These are phyloP conservation scores for Talpa occidentalis DNA, from an alignment of 2,113 vertebrate genomes.

Conservation along the genomic window DNA sequence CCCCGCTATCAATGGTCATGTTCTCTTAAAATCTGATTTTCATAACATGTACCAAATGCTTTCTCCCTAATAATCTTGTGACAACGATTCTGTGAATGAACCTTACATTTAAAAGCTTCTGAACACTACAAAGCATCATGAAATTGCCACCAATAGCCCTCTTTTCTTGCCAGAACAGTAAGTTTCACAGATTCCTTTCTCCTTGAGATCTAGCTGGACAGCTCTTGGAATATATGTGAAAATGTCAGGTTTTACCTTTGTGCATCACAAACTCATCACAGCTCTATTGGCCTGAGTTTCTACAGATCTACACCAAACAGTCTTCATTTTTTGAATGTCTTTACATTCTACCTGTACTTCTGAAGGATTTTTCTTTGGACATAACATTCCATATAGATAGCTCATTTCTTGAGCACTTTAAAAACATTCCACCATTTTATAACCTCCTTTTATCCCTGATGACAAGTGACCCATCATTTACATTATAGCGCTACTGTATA, in stretches of 20 bases:
- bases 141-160: not conserved
- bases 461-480: not conserved
- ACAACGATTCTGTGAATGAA: not conserved
- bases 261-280: not conserved
- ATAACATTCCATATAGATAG: not conserved
- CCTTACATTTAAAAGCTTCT: not conserved
- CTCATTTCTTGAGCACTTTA: not conserved
- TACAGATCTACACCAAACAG: not conserved
- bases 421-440: not conserved
- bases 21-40: not conserved
- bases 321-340: not conserved
- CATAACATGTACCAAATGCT: not conserved
- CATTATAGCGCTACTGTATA: not conserved
- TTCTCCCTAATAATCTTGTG: not conserved
- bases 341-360: not conserved
- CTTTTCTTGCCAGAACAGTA: not conserved
- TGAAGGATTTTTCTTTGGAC: constrained; percentile 3
- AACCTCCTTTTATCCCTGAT: not conserved
- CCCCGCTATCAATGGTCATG: not conserved
- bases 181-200: not conserved
- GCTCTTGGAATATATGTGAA: not conserved
- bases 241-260: not conserved
- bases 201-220: not conserved
- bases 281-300: not conserved
- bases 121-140: not conserved